Percentiles rank a stretch among this genome's conserved stretches.
Evolutionary conservation across 2,888 invertebrate genomes (phyloP).

Genomic region (Ophion slaviceki): DNA sequence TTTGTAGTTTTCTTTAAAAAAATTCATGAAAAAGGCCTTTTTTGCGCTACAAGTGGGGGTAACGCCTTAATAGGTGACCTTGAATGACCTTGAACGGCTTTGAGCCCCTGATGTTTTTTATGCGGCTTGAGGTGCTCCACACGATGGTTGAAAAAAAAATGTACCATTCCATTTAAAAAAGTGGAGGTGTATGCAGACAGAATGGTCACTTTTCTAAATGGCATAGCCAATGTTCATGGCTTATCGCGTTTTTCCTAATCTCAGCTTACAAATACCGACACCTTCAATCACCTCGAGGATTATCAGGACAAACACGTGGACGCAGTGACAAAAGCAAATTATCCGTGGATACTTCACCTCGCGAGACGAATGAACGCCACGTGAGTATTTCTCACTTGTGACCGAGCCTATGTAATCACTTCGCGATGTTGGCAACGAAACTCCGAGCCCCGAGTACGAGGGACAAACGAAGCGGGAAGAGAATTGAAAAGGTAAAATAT

Average conservation of each 20-base stretch:
- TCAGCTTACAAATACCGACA: constrained; percentile 80
- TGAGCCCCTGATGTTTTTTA: too few species aligned
- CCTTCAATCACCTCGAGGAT: constrained; percentile 83
- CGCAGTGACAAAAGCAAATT: constrained; percentile 79
- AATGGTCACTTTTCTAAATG: not conserved
- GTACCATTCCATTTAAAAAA: too few species aligned
- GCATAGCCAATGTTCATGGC: not conserved
- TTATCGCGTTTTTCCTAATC: constrained; percentile 40
- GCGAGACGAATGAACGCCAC: constrained; percentile 80
- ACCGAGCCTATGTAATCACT: not conserved
- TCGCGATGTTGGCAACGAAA: not conserved
- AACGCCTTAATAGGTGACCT: too few species aligned
- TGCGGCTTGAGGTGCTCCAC: too few species aligned
- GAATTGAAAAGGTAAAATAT: too few species aligned
- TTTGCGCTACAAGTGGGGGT: too few species aligned
- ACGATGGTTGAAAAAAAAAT: too few species aligned
- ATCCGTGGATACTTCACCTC: constrained; percentile 77
- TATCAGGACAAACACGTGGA: constrained; percentile 80
- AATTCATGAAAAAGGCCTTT: too few species aligned
- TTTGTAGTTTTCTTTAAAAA: too few species aligned
- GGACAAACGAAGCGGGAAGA: too few species aligned
- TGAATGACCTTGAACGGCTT: too few species aligned
- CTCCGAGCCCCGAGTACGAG: not conserved
- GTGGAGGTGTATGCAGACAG: not conserved
- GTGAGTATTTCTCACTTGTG: constrained; percentile 69